Percentiles rank a stretch among this genome's conserved stretches.
phyloP scores from a whole-genome alignment of 2,113 vertebrate species.

The Lagopus leucura region DNA sequence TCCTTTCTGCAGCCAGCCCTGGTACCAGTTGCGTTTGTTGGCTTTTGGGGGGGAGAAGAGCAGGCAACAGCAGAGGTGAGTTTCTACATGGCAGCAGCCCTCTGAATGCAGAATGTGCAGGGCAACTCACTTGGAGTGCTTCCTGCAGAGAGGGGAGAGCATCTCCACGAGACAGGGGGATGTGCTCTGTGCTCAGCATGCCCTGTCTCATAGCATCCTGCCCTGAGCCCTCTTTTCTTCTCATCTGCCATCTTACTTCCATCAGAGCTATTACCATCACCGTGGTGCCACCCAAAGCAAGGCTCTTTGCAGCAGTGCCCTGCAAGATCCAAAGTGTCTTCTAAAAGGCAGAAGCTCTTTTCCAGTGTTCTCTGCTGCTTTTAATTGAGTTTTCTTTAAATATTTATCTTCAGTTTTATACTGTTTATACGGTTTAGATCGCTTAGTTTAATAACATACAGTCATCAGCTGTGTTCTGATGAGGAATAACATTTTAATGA shows the following conservation, averaged over 20 bases:
- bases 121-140: background rate
- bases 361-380: background rate
- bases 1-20: background rate
- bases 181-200: accelerated
- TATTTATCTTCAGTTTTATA: background rate
- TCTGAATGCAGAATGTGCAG: accelerated
- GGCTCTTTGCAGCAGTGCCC: background rate
- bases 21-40: accelerated
- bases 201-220: background rate
- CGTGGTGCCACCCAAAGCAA: background rate
- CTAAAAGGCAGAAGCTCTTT: background rate
- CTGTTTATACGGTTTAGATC: background rate
- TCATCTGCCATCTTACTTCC: background rate
- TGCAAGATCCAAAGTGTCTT: background rate
- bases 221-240: background rate
- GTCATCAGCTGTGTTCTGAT: background rate
- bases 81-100: background rate
- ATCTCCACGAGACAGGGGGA: background rate
- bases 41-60: background rate
- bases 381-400: background rate
- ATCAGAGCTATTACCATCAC: background rate
- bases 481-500: background rate
- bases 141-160: background rate
- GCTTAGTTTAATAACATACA: background rate
- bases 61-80: background rate